Base-by-base conservation (phyloP, 2,888 invertebrate species). In the Neuroscelio doddi region DNA sequence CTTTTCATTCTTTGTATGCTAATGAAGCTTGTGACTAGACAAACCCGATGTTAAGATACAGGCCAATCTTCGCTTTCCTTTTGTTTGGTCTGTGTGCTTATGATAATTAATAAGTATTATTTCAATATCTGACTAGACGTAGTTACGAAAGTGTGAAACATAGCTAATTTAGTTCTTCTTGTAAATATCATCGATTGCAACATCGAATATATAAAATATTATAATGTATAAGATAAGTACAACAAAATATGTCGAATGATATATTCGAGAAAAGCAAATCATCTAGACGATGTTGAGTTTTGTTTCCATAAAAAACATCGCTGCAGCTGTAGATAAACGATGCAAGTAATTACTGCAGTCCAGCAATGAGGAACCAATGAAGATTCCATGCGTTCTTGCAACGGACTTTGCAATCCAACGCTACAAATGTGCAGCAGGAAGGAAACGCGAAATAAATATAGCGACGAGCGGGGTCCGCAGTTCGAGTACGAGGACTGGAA, bases 371-470 rank as follows among this genome's bases (percentile, higher is more conserved):
- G 67, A 67, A 63, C 67, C 67, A 67, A 63, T 63, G 66, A 67
- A 67, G 66, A 63, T 67, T 67, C 66, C 58, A 26, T n/a, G 58
- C 66, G 62, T 67, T 67, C 66, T 67, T 63, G 58, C 53, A 61
- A 59, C 64, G 69, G 59, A 57, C 59, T 66, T 63, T 59, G 64
- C 45, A 41, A 24, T 57, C 49, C 58, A 62, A 51, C 49, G 51
- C 58, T 64, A 62, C 52, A 61, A 56, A 56, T 63, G 63, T 69
- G 69, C 73, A 76, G 78, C 82, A 83, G 84, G 84, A 83, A 84
- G 84, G 83, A 84, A 84, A 84, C 79, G 82, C 79, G 81, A 83
- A 84, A 84, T 83, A 83, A 84, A 84, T 82, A 83, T 80, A 80
- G 77, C 78, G 75, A 75, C 78, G 75, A 64, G 70, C 72, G 73